Evolutionary conservation across 2,888 invertebrate species (phyloP).

Genomic region (Esperia sulphurella): DNA sequence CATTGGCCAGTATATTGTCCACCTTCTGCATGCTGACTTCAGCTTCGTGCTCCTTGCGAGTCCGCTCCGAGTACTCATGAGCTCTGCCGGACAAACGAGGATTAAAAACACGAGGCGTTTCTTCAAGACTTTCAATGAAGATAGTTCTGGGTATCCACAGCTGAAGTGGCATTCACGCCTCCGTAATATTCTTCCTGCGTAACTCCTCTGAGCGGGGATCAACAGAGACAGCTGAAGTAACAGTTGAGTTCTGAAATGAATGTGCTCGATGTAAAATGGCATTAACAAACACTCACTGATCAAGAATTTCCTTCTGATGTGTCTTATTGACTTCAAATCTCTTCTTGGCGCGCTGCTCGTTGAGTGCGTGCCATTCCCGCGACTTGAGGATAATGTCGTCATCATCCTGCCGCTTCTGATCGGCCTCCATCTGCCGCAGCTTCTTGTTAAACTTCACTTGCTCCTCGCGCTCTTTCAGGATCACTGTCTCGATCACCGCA

Average conservation of each 20-base stretch:
- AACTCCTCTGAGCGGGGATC: too few species aligned
- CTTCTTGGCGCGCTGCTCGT: conserved; percentile 30
- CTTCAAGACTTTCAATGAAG: too few species aligned
- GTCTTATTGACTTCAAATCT: conserved; percentile 52
- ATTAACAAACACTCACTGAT: conserved; percentile 61
- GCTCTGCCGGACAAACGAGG: conserved; percentile 31
- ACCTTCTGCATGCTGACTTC: conserved; percentile 54
- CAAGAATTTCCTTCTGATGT: conserved; percentile 55
- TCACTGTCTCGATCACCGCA: conserved; percentile 63
- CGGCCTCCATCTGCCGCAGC: conserved; percentile 40
- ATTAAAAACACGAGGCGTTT: too few species aligned
- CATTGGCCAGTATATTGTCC: conserved; percentile 50
- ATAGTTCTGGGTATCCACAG: too few species aligned
- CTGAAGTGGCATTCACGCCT: too few species aligned
- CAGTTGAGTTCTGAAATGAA: too few species aligned
- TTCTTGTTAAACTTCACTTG: conserved; percentile 57
- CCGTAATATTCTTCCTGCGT: too few species aligned
- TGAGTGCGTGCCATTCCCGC: conserved; percentile 53
- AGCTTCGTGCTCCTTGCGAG: conserved; percentile 48
- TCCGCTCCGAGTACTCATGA: conserved; percentile 51
- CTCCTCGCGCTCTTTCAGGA: conserved; percentile 60
- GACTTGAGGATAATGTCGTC: conserved; percentile 47
- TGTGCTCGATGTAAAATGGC: too few species aligned
- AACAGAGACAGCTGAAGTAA: too few species aligned
- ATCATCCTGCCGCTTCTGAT: conserved; percentile 46